Conservation (phyloP, 2,113 vertebrate genomes). For the Aepyceros melampus region DNA sequence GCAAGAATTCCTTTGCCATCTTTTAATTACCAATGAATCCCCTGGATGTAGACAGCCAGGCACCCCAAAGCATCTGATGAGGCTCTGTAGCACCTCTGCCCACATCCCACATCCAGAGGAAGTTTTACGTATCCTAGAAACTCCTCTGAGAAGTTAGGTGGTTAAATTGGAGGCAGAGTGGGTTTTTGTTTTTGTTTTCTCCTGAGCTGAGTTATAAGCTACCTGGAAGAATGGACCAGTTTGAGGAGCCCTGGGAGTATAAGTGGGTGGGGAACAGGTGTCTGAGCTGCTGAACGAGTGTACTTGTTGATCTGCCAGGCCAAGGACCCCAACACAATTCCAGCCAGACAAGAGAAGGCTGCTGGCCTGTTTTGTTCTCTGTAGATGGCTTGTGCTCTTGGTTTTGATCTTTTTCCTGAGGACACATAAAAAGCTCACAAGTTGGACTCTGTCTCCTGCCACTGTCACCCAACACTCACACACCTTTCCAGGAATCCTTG, state of each 20-base stretch:
- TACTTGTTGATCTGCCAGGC: neutral
- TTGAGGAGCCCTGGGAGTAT: neutral
- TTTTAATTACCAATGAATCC: neutral
- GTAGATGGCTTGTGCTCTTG: neutral
- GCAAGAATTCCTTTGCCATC: neutral
- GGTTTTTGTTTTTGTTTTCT: neutral
- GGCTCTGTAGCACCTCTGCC: neutral
- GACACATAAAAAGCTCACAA: neutral
- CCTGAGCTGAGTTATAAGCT: neutral
- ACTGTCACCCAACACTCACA: neutral
- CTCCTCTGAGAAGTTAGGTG: neutral
- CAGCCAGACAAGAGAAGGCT: neutral
- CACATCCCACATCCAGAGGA: neutral
- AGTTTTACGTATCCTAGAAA: neutral
- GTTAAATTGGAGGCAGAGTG: neutral
- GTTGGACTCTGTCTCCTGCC: neutral
- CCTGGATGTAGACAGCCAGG: neutral
- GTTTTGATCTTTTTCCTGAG: neutral
- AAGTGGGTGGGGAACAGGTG: neutral
- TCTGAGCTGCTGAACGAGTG: fast-evolving
- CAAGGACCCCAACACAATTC: neutral
- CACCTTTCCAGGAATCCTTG: neutral
- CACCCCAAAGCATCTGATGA: neutral
- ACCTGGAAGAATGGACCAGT: neutral
- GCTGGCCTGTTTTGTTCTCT: neutral